Evolutionary conservation across 2,888 invertebrate genomes (phyloP), one percentile per base, ranked within the genome.

Genomic region (Eristalis tenax): DNA sequence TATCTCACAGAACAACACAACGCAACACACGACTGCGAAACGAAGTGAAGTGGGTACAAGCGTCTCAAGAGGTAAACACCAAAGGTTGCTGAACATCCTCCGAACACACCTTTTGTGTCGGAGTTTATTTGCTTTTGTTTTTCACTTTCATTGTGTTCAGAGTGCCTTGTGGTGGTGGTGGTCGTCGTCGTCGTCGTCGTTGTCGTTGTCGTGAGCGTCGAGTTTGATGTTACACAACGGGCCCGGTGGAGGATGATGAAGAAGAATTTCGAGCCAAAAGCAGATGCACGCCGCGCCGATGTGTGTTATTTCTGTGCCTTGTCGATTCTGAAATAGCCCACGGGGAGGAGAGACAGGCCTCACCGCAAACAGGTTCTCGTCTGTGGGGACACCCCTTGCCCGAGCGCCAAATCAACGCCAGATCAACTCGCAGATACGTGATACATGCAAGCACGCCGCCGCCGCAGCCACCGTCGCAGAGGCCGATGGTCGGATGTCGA

Each of bases 61-160:
- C 35, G 28, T 35, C 32, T 73, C 26, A 28, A 61, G 59, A 61
- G 28, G 61, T 61, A 82, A 66, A 82, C 73, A 76, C 50, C 57
- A 85, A 81, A 85, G 81, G 84, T 81, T 81, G 66, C 77, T 77
- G 71, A 71, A 66, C 79, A 74, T 50, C 73, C 69, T 74, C 79
- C 23, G 23, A 43, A 65, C 69, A 68, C 65, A 79, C 79, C 59
- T 59, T 26, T 18, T 50, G 50, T 50, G 43, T 5, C 43, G 43
- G 43, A 50, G 43, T n/a, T n/a, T 15, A 35, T 50, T 50, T 50
- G 43, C n/a, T n/a, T 43, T 43, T 15, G 15, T 75, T 66, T 76
- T 85, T 81, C 77, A 73, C 77, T 81, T 81, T 81, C 68, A 77
- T 74, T 79, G 71, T 35, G 15, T 18, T 26, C 13, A 13, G 23